These are phyloP conservation scores for Calyptommatus sinebrachiatus DNA, from an alignment of 2,113 vertebrate genomes.

Conservation along the genomic window DNA sequence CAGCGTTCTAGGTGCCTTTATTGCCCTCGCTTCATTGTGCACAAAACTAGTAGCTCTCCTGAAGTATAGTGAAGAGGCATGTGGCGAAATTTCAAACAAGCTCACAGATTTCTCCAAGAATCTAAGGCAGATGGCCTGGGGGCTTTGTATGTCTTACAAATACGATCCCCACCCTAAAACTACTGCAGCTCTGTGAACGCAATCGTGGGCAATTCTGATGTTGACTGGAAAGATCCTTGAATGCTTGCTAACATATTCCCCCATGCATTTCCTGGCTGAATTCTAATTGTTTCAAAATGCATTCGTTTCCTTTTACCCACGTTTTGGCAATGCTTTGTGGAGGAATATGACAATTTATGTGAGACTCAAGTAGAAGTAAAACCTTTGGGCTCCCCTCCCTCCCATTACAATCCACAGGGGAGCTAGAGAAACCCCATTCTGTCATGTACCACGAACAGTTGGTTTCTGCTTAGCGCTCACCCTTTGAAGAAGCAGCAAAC, in stretches of 20 bases:
- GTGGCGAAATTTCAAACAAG: not conserved
- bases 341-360: slow-evolving; percentile 20
- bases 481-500: slow-evolving; percentile 24
- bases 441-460: not conserved
- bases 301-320: slow-evolving; percentile 6
- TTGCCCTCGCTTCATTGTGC: no score
- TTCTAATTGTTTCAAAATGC: slow-evolving; percentile 8
- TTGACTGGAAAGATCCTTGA: not conserved
- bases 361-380: not conserved
- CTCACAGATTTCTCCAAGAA: not conserved
- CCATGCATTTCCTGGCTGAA: not conserved
- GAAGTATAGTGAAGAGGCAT: not conserved
- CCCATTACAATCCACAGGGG: not conserved
- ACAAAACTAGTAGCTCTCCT: no score
- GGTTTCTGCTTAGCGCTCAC: slow-evolving; percentile 11
- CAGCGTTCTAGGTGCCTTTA: no score
- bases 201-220: not conserved
- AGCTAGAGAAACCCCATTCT: slow-evolving; percentile 8
- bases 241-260: slow-evolving; percentile 1
- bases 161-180: not conserved
- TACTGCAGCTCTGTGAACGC: not conserved
- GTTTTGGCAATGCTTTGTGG: slow-evolving; percentile 18
- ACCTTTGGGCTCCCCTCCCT: not conserved
- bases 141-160: not conserved
- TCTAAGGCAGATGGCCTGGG: not conserved